A percentile compares a stretch with the other conserved stretches of the same genome.
Evolutionary conservation across 1,140 invertebrate species (phyloP).

Genomic region (Zelostemma sp.): DNA sequence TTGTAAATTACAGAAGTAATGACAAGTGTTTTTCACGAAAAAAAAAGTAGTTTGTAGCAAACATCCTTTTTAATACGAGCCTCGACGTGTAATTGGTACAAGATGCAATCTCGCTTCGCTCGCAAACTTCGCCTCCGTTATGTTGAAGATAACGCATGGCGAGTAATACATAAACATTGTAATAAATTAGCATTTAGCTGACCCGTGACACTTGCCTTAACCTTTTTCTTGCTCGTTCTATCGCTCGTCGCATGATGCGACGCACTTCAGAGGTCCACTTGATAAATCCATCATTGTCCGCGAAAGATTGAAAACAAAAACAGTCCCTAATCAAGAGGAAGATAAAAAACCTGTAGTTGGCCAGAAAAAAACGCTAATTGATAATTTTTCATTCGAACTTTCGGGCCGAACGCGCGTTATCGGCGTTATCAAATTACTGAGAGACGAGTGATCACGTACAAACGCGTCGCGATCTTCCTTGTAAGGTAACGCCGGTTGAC

Average conservation of each 20-base stretch:
- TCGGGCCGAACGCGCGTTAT: no score
- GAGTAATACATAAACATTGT: conserved; percentile 70
- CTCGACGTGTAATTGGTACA: conserved; percentile 35
- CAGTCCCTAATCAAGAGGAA: conserved; percentile 11
- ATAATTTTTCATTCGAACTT: no score
- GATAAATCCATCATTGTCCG: conserved; percentile 47
- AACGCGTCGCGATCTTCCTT: conserved; percentile 26
- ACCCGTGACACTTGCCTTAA: conserved; percentile 64
- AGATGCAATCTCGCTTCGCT: conserved; percentile 45
- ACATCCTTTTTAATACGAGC: neutral
- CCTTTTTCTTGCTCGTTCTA: conserved; percentile 54
- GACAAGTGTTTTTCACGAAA: neutral
- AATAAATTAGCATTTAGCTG: conserved; percentile 70
- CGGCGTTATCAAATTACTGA: neutral
- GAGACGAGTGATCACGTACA: conserved; percentile 26
- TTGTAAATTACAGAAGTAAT: no score
- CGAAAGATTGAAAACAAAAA: conserved; percentile 18
- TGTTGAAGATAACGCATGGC: conserved; percentile 51
- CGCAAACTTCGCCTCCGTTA: conserved; percentile 50
- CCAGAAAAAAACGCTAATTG: no score
- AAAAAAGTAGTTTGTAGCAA: neutral
- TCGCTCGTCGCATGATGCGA: conserved; percentile 58
- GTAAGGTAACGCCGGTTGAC: conserved; percentile 41
- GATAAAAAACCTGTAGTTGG: conserved; percentile 6
- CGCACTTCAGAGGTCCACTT: conserved; percentile 41